phyloP scores from a whole-genome alignment of 2,888 invertebrate genomes.

The Altica lythri region DNA sequence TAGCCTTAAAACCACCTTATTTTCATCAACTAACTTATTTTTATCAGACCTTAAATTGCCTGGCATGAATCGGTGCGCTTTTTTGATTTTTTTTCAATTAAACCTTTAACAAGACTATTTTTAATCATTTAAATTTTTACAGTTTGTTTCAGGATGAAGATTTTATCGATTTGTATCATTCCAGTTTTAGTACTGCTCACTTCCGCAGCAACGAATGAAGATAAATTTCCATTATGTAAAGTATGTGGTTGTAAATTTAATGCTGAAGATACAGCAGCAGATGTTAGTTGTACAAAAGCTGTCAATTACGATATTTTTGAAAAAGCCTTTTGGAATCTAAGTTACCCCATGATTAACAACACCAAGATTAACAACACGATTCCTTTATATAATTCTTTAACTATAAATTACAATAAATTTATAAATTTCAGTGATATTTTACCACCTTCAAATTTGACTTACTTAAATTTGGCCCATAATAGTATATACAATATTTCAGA shows the following conservation, averaged over 20 bases:
- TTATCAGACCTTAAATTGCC: too few relatives aligned
- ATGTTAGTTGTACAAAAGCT: slow-evolving; percentile 63
- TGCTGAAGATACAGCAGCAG: slow-evolving; percentile 44
- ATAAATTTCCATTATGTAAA: slow-evolving; percentile 57
- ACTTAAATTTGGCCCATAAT: slow-evolving; percentile 68
- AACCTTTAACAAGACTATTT: too few relatives aligned
- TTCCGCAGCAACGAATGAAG: slow-evolving; percentile 13
- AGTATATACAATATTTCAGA: slow-evolving; percentile 66
- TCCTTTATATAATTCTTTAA: slow-evolving; percentile 37
- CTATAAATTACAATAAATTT: slow-evolving; percentile 39
- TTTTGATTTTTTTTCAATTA: too few relatives aligned
- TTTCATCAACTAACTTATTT: too few relatives aligned
- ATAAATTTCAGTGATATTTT: slow-evolving; percentile 52
- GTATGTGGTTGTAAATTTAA: slow-evolving; percentile 59
- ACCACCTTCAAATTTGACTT: slow-evolving; percentile 59
- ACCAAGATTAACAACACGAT: too few relatives aligned
- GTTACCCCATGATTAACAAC: too few relatives aligned
- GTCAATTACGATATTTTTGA: slow-evolving; percentile 60
- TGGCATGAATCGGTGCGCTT: too few relatives aligned
- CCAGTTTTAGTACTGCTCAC: neutral
- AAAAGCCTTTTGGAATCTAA: slow-evolving; percentile 57
- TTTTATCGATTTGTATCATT: neutral
- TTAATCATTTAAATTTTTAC: neutral
- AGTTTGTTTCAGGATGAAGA: slow-evolving; percentile 23
- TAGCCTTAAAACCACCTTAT: too few relatives aligned